Base-by-base conservation (phyloP, 2,888 invertebrate genomes). In the Spicauda simplicius region DNA sequence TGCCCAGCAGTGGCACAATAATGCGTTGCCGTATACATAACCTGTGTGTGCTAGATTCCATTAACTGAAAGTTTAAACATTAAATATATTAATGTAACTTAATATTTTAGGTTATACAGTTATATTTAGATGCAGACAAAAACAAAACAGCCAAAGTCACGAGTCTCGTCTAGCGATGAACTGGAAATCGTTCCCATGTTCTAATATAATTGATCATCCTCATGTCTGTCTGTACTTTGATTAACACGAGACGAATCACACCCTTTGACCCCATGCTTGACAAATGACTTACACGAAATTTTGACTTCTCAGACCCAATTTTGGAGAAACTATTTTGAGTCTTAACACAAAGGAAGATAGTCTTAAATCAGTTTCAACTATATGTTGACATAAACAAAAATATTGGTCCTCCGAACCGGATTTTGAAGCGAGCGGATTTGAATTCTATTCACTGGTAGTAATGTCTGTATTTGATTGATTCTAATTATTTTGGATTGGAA, bases 181-280 rank as follows among this genome's bases (percentile, higher is more conserved):
- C 48, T 60, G 66, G 60, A 61, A 66, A 60, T 45, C 8, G 33
- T 66, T 66, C 66, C 55, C 66, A 67, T 67, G 66, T 67, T 68
- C 63, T 54, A 71, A 71, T 72, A 81, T 83, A 80, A 89, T 88
- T 83, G 82, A 89, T 89, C 86, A 83, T 83, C 81, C 76, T 65
- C 69, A 70, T 72, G 77, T 81, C 84, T 78, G 84, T 82, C 83
- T 69, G 74, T 82, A 71, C 77, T 82, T 86, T 87, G 87, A 87
- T 88, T 86, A 87, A 80, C 80, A 81, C 78, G 81, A 84, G 84
- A 83, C 84, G 83, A 80, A 85, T 87, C 79, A 76, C 83, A 81
- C 85, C 86, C 86, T 85, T 78, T 85, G 88, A 87, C 87, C 85
- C 77, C 68, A 72, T 74, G 70, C 76, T 83, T 89, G 88, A 89